Evolutionary conservation across 2,888 invertebrate species (phyloP), one percentile per base, ranked within the genome.

Genomic region (Branchellion lobata): DNA sequence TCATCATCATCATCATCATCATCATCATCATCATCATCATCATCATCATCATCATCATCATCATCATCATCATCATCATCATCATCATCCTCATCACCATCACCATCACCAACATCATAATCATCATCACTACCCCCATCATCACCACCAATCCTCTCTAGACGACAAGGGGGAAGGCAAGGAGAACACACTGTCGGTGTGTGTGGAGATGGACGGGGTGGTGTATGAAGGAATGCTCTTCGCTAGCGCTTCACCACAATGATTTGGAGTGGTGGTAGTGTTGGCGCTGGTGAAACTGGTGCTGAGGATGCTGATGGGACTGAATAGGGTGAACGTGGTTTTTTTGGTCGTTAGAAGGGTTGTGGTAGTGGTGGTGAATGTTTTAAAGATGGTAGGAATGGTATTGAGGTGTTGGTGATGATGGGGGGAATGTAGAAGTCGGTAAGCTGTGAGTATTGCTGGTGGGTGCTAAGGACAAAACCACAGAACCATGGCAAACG

Each of bases 161-260:
- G 95, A 93, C 84, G 94, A 93, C 85, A 92, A 93, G 34, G 90
- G 91, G 82, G 84, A 87, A 11, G 93, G 92, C 84, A 92, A 93
- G 18, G 94, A 95, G 86, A 94, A 92, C 85, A 95, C 96, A 79
- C 89, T 98, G 83, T 92, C 93, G 51, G 95, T 98, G 40, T 94
- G 94, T 85, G 94, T 98, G 92, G 96, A 98, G 88, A 90, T 98
- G 81, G 96, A 98, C 87, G 97, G 97, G 71, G 91, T 94, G 77
- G 93, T 93, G 88, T 98, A 97, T 88, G 94, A 96, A 89, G 97
- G 98, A 29, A 93, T 96, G 11, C 90, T 98, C 8, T 95, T 94
- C 87, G 86, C 87, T 29, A 86, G 86, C 76, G 85, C 85, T 79
- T 84, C 76, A 21, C 61, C 47, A 34, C 61, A 57, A 57, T 57